Conservation (phyloP, 2,113 vertebrate genomes). For the Merops nubicus region DNA sequence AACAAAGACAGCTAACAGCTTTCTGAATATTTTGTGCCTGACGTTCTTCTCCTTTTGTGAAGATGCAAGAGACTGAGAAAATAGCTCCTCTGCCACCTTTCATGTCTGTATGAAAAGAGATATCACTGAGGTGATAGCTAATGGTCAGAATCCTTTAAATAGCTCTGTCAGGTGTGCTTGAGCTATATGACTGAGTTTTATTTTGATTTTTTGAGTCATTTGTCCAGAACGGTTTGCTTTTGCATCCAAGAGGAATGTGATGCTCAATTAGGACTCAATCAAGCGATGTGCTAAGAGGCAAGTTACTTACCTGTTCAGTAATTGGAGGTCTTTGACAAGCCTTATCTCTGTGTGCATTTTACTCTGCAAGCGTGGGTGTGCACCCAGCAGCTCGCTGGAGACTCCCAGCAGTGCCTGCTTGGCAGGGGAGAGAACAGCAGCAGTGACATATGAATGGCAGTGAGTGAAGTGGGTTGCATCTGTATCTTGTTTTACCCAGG, state of each 20-base stretch:
- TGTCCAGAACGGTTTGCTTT: slow-evolving; percentile 32
- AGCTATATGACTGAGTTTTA: slow-evolving; percentile 48
- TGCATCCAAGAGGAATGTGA: slow-evolving; percentile 27
- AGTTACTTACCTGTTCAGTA: not conserved
- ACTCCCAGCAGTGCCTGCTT: not conserved
- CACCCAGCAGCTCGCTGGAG: not conserved
- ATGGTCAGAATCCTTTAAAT: slow-evolving; percentile 58
- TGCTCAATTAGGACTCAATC: slow-evolving; percentile 48
- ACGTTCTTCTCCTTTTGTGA: not conserved
- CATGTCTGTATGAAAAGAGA: slow-evolving; percentile 6
- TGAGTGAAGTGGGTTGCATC: not conserved
- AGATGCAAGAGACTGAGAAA: slow-evolving; percentile 32
- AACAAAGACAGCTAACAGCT: not conserved
- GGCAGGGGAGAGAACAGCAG: not conserved
- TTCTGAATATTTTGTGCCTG: not conserved
- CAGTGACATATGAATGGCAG: not conserved
- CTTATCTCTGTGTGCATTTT: not conserved
- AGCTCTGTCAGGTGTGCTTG: slow-evolving; percentile 17
- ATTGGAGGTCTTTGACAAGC: not conserved
- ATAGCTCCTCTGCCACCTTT: slow-evolving; percentile 44
- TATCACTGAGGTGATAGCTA: slow-evolving; percentile 20
- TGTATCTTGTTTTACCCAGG: not conserved
- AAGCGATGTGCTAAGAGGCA: not conserved
- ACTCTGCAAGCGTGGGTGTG: not conserved
- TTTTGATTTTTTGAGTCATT: slow-evolving; percentile 50